Conservation (phyloP, 2,797 vertebrate species). For the Margarornis squamiger region DNA sequence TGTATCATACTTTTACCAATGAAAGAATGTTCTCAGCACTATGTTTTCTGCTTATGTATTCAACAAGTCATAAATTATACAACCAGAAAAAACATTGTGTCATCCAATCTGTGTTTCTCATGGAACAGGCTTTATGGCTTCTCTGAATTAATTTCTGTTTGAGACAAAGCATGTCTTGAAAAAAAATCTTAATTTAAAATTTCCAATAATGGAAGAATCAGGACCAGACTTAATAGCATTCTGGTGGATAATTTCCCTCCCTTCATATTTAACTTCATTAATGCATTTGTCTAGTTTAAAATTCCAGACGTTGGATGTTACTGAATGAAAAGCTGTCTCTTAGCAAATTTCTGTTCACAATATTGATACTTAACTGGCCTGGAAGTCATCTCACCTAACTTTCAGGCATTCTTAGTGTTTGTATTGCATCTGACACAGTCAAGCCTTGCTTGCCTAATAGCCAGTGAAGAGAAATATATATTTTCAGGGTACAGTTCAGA, state of each 20-base stretch:
- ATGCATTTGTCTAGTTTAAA: constrained; percentile 3
- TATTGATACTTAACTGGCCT: background rate
- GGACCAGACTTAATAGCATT: background rate
- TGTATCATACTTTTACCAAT: background rate
- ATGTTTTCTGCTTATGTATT: constrained; percentile 39
- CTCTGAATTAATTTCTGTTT: constrained; percentile 58
- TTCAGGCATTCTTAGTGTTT: background rate
- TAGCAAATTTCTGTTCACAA: background rate
- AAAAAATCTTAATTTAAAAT: constrained; percentile 21
- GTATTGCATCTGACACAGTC: background rate
- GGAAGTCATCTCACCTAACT: background rate
- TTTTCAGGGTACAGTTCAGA: background rate
- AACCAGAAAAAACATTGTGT: constrained; percentile 48
- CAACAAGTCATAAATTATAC: constrained; percentile 44
- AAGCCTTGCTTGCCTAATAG: background rate
- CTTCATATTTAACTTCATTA: constrained; percentile 37
- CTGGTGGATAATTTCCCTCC: background rate
- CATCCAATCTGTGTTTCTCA: constrained; percentile 33
- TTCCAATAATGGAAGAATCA: constrained; percentile 19
- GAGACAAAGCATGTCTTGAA: constrained; percentile 2
- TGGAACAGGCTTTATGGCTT: constrained; percentile 44
- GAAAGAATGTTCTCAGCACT: constrained; percentile 34
- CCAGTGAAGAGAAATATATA: background rate
- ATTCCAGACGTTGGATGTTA: background rate
- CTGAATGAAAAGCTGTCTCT: background rate